Evolutionary conservation across 2,888 invertebrate species (phyloP).

Genomic region (Cheilosia soror): DNA sequence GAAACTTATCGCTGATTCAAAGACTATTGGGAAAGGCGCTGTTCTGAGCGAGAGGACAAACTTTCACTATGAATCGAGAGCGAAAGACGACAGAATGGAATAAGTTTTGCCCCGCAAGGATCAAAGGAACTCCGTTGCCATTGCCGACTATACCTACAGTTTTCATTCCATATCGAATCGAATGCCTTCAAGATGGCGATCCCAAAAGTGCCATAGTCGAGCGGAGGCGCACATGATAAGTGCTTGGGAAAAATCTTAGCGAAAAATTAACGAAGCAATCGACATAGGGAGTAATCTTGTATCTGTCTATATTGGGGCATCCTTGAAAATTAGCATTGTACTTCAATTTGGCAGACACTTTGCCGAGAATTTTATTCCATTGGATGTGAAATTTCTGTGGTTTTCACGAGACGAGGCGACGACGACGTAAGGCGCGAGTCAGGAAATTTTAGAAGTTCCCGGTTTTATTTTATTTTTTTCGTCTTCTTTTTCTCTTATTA

Average conservation of each 20-base stretch:
- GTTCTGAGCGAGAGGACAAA: constrained; percentile 35
- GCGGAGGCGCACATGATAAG: not conserved
- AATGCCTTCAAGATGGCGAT: constrained; percentile 29
- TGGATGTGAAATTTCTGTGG: constrained; percentile 29
- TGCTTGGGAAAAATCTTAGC: constrained; percentile 43
- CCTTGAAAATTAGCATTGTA: constrained; percentile 61
- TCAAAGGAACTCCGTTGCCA: constrained; percentile 64
- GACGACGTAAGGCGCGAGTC: not conserved
- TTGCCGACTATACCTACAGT: constrained; percentile 45
- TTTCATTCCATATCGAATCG: constrained; percentile 36
- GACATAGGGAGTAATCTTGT: constrained; percentile 60
- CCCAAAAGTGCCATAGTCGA: not conserved
- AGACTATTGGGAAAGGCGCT: not conserved
- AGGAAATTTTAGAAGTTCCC: constrained; percentile 42
- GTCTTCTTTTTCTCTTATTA: constrained; percentile 36
- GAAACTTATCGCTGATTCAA: constrained; percentile 63
- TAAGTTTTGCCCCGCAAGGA: constrained; percentile 46
- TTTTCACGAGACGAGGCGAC: constrained; percentile 14
- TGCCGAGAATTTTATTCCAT: constrained; percentile 11
- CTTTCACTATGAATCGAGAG: constrained; percentile 63
- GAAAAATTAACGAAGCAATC: constrained; percentile 72
- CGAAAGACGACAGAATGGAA: constrained; percentile 34
- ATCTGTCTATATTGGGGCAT: constrained; percentile 10
- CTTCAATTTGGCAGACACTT: constrained; percentile 30
- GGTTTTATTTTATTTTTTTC: constrained; percentile 18